These are phyloP conservation scores for Notoglanidium macrostoma DNA, from an alignment of 2,797 vertebrate species.

Conservation along the genomic window DNA sequence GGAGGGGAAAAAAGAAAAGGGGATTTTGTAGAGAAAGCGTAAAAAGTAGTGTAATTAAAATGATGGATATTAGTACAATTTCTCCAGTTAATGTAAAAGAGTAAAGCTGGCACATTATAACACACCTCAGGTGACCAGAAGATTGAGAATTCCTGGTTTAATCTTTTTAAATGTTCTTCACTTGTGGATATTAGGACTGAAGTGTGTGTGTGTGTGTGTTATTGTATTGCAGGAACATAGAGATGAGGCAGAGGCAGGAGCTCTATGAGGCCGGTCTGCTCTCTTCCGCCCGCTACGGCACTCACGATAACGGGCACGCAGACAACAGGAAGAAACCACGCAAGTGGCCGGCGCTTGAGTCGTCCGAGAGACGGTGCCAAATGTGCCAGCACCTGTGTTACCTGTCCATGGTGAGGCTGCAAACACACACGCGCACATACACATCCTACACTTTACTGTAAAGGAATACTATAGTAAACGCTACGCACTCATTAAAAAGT, in stretches of 20 bases:
- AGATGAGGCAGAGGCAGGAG: slow-evolving; percentile 92
- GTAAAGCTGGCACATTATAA: neutral
- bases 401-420: slow-evolving; percentile 90
- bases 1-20: neutral
- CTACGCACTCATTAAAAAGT: neutral
- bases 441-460: neutral
- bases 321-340: slow-evolving; percentile 95
- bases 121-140: neutral
- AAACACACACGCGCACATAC: neutral
- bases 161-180: neutral
- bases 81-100: neutral
- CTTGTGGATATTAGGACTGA: neutral
- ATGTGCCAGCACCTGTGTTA: slow-evolving; percentile 98
- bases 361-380: slow-evolving; percentile 95
- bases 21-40: neutral
- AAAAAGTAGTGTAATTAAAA: neutral
- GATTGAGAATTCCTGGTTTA: neutral
- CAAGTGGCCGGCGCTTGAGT: slow-evolving; percentile 95
- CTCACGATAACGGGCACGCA: slow-evolving; percentile 81
- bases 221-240: slow-evolving; percentile 85
- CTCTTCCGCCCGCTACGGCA: slow-evolving; percentile 93
- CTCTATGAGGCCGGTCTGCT: slow-evolving; percentile 92
- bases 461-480: neutral
- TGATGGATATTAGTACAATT: neutral
- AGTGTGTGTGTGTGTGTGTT: neutral